Conservation (phyloP, 1,140 invertebrate species). For the Babylonia areolata region DNA sequence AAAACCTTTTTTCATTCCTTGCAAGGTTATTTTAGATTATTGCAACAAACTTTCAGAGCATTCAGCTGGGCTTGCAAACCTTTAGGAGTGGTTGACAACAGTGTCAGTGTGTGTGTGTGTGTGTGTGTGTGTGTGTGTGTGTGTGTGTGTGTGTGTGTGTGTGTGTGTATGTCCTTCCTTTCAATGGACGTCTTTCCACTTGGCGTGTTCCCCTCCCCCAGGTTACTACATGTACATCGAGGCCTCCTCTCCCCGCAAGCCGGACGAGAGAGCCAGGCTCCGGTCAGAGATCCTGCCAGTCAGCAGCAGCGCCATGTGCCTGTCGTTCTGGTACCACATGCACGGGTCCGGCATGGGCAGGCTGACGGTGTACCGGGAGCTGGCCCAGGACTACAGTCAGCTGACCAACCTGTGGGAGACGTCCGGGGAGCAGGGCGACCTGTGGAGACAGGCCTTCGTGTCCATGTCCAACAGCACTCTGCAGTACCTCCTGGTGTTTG, state of each 20-base stretch:
- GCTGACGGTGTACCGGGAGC: constrained; percentile 61
- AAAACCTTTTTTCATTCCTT: too few species aligned
- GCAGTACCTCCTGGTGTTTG: constrained; percentile 64
- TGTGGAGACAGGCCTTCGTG: constrained; percentile 56
- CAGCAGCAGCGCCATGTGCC: constrained; percentile 40
- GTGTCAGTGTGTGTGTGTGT: too few species aligned
- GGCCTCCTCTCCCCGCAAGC: constrained; percentile 59
- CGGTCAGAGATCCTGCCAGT: constrained; percentile 52
- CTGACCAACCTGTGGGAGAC: constrained; percentile 31
- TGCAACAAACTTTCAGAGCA: too few species aligned
- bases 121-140: too few species aligned
- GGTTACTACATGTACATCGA: constrained; percentile 74
- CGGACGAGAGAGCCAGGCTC: constrained; percentile 65
- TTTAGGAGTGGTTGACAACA: too few species aligned
- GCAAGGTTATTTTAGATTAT: too few species aligned
- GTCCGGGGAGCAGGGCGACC: constrained; percentile 52
- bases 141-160: neutral
- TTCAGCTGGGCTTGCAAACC: too few species aligned
- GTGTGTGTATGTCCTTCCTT: too few species aligned
- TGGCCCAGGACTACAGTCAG: constrained; percentile 33
- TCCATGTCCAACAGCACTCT: constrained; percentile 33
- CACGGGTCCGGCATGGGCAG: constrained; percentile 78
- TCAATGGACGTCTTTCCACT: neutral
- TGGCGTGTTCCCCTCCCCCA: constrained; percentile 38
- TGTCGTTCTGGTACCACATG: constrained; percentile 82